Base-by-base conservation (phyloP, 2,888 invertebrate species). In the Cremastobaeus sp. region DNA sequence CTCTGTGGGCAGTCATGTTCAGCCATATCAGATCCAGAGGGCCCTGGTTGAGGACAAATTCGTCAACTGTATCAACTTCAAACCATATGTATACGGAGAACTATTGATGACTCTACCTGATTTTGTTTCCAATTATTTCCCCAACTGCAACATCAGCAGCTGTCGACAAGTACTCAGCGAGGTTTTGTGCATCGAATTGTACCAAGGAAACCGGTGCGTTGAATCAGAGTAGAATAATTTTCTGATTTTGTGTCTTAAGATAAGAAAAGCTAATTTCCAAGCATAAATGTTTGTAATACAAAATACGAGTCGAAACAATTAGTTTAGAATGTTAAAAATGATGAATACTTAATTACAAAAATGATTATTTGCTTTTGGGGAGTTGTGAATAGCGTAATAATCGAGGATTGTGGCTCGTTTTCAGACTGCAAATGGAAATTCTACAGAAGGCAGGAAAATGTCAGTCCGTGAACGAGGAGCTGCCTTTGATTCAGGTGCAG, bases 21-120 rank as follows among this genome's bases (percentile, higher is more conserved):
- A 84, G 72, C 83, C 83, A 50, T 85, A 85, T 25, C 88, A 92
- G 90, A 90, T 95, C 43, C 94, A 95, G 83, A 94, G 94, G 84
- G 94, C 94, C 35, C 90, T 93, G 74, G 93, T 96, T 59, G 94
- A 94, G 84, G 93, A 93, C 83, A 93, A 93, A 82, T 91, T 94
- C 91, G 93, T 96, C 79, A 94, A 94, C 55, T 95, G 95, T 88
- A 95, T 96, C 84, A 96, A 96, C 88, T 93, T 94, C 88, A 95
- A 95, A 89, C 94, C 95, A 11, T 95, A 93, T 89, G 92, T 93
- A 78, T 94, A 94, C 87, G 91, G 92, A 15, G 95, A 95, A 86
- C 90, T 94, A 82, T 89, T 95, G 84, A 94, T 95, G 91, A 94
- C 95, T 9, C 89, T 96, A 77, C 92, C 93, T 3, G 95, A 96